Conservation (phyloP, 2,113 vertebrate genomes). For the Anguilla japonica region DNA sequence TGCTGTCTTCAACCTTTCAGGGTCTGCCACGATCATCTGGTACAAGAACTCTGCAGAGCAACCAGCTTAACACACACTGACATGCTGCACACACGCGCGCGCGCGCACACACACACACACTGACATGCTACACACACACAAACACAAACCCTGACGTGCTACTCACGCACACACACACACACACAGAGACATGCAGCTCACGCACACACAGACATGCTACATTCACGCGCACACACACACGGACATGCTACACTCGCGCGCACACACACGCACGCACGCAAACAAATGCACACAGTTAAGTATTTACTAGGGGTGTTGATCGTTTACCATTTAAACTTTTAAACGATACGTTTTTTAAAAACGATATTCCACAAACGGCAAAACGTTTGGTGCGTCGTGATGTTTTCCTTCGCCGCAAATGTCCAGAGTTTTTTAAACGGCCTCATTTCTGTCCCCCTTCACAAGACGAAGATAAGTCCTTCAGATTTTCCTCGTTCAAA, state of each 20-base stretch:
- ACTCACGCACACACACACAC: slow-evolving; percentile 30
- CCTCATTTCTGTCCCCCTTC: neutral
- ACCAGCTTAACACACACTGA: slow-evolving; percentile 57
- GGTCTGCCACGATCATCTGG: slow-evolving; percentile 67
- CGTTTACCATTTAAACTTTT: neutral
- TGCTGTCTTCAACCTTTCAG: slow-evolving; percentile 49
- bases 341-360: neutral
- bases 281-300: slow-evolving; percentile 48
- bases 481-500: no score
- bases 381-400: neutral
- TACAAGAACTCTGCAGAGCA: slow-evolving; percentile 65
- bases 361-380: neutral
- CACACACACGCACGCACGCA: slow-evolving; percentile 57
- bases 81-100: neutral
- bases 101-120: slow-evolving; percentile 11
- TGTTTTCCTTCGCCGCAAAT: neutral
- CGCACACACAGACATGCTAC: slow-evolving; percentile 49
- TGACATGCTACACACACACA: slow-evolving; percentile 36
- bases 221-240: slow-evolving; percentile 50
- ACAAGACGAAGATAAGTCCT: neutral
- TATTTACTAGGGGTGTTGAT: neutral
- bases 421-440: neutral
- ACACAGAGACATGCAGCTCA: slow-evolving; percentile 36
- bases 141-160: slow-evolving; percentile 54
- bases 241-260: slow-evolving; percentile 36